Percentiles rank a stretch among this genome's conserved stretches.
Conservation (phyloP, 1,140 invertebrate species). For the Gonatopus flavifemur region DNA sequence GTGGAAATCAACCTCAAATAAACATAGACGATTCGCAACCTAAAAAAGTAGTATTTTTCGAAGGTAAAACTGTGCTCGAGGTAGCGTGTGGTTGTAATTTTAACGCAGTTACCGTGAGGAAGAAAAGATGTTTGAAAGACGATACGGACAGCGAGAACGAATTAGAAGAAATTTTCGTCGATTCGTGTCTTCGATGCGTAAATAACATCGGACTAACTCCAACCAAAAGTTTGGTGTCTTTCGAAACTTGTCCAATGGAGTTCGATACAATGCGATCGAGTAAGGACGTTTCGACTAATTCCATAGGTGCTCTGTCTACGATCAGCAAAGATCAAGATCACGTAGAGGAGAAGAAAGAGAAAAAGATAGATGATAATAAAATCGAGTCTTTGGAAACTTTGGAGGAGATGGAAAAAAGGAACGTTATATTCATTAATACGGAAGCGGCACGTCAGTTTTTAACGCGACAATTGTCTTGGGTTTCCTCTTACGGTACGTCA, state of each 20-base stretch:
- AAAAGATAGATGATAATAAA: conserved; percentile 31
- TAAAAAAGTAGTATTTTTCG: conserved; percentile 69
- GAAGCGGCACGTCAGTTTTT: conserved; percentile 72
- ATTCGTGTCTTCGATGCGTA: conserved; percentile 66
- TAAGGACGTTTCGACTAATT: conserved; percentile 57
- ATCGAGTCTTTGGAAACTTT: too few relatives aligned
- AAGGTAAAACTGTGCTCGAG: conserved; percentile 65
- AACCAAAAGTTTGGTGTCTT: conserved; percentile 49
- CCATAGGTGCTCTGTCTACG: conserved; percentile 56
- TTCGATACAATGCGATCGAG: conserved; percentile 57
- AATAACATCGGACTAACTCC: conserved; percentile 46
- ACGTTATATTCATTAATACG: conserved; percentile 71
- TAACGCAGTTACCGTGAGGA: conserved; percentile 67
- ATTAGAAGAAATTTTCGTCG: conserved; percentile 64
- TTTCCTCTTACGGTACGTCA: conserved; percentile 62
- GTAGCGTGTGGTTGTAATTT: conserved; percentile 70
- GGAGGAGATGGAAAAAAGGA: conserved; percentile 63
- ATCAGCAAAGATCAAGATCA: conserved; percentile 50
- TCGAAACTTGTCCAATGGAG: conserved; percentile 57
- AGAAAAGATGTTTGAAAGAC: conserved; percentile 59
- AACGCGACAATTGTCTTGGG: conserved; percentile 72
- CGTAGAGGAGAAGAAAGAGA: conserved; percentile 25
- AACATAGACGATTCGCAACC: conserved; percentile 64
- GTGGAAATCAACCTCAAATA: conserved; percentile 71
- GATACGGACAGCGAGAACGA: conserved; percentile 65